These are phyloP conservation scores for Equus quagga DNA, from an alignment of 2,113 vertebrate genomes.

Conservation along the genomic window DNA sequence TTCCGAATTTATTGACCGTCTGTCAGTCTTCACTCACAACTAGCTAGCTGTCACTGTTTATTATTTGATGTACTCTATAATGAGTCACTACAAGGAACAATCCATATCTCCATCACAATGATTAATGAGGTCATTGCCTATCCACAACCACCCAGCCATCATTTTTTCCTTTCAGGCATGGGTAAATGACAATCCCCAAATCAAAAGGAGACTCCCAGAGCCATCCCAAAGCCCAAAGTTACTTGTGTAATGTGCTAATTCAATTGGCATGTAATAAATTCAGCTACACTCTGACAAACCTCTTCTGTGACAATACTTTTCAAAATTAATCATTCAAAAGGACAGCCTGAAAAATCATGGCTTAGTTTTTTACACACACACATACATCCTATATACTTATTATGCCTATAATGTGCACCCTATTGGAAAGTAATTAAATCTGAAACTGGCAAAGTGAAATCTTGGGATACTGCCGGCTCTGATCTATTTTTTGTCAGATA, in stretches of 20 bases:
- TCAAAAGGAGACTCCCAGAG: conserved; percentile 66
- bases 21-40: conserved; percentile 86
- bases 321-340: conserved; percentile 48
- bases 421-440: background rate
- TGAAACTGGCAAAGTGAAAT: background rate
- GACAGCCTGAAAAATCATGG: background rate
- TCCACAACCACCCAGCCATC: conserved; percentile 67
- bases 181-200: conserved; percentile 59
- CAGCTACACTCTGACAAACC: background rate
- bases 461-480: background rate
- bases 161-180: conserved; percentile 66
- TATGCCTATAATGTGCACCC: background rate
- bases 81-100: conserved; percentile 85
- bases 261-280: conserved; percentile 37
- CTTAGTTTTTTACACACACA: background rate
- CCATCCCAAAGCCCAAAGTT: conserved; percentile 11
- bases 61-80: conserved; percentile 85
- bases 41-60: conserved; percentile 86
- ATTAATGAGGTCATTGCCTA: conserved; percentile 87
- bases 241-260: conserved; percentile 44
- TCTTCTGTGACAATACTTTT: background rate
- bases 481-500: background rate
- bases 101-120: conserved; percentile 82
- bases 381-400: background rate
- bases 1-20: conserved; percentile 88